A percentile compares a stretch with the other conserved stretches of the same genome.
Conservation (phyloP, 2,888 invertebrate species). For the Polylopha cassiicola region DNA sequence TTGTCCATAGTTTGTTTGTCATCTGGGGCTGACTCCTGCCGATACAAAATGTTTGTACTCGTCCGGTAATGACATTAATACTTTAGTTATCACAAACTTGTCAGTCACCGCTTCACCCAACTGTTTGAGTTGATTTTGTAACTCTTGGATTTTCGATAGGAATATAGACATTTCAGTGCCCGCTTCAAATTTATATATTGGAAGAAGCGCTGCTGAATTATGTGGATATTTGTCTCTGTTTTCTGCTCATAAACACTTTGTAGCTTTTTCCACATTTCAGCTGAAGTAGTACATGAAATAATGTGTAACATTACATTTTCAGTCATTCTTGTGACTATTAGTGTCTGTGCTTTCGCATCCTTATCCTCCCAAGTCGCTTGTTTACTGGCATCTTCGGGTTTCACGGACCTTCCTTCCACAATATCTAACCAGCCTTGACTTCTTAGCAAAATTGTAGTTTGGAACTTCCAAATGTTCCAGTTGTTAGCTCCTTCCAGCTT, state of each 20-base stretch:
- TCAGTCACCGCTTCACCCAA: constrained; percentile 25
- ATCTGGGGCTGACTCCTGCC: constrained; percentile 31
- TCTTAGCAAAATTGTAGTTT: constrained; percentile 10
- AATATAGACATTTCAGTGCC: constrained; percentile 17
- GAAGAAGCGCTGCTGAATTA: constrained; percentile 33
- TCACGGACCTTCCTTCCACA: constrained; percentile 1
- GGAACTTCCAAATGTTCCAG: constrained; percentile 20
- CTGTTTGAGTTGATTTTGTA: constrained; percentile 17
- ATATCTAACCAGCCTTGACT: constrained; percentile 8
- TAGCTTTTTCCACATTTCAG: constrained; percentile 29
- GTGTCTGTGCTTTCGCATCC: constrained; percentile 27
- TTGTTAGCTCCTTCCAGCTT: constrained; percentile 16
- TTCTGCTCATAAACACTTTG: constrained; percentile 33
- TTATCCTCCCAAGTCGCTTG: constrained; percentile 4
- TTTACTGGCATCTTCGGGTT: constrained; percentile 4
- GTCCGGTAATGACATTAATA: constrained; percentile 35
- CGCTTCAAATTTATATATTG: constrained; percentile 24
- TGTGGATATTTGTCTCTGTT: constrained; percentile 32
- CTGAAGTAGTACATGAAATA: constrained; percentile 24
- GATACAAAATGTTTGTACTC: constrained; percentile 39
- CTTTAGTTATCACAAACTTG: constrained; percentile 34
- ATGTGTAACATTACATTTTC: constrained; percentile 25
- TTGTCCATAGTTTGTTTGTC: background rate
- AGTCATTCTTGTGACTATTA: constrained; percentile 25
- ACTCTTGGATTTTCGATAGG: constrained; percentile 21